Base-by-base conservation (phyloP, 2,797 vertebrate genomes). In the Poliocrania exsul region DNA sequence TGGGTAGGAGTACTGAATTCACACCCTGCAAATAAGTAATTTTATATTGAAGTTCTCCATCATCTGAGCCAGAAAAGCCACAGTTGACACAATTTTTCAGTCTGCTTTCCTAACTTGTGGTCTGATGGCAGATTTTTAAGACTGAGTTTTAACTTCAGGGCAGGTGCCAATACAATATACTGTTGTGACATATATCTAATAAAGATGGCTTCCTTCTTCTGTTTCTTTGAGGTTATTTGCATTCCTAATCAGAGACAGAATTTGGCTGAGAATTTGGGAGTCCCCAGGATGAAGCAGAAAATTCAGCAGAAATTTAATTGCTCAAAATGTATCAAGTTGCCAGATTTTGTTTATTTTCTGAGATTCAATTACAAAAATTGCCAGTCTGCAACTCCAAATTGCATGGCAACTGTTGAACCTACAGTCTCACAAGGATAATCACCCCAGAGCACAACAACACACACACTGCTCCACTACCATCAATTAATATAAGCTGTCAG, bases 341-440 rank as follows among this genome's bases (percentile, higher is more conserved):
- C 93, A 92, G 93, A 94, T 93, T 96, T 97, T 97, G 94, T 96
- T 96, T 96, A 95, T 97, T 96, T 97, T 62, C 66, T 78, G 81
- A 89, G 92, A 91, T 67, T 87, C 57, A 95, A 82, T 92, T 94
- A 95, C n/a, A 0, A 95, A 94, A 94, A 94, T 95, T 91, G 80
- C 84, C 94, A 92, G 88, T 26, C 90, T 95, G 92, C 72, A 95
- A 77, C 61, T 93, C 79, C 88, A 95, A 94, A 87, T 83, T 87
- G 46, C 84, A 53, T 81, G 89, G 78, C 91, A 96, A 95, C 91
- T 83, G 84, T 96, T 91, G 95, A 89, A 95, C 70, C 81, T 93
- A 65, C 37, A 91, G 91, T 92, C 84, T 95, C 72, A 78, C 92
- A 88, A 82, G 91, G 75, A 90, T 91, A 95, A 89, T 65, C 93